Conservation (phyloP, 2,113 vertebrate species). For the Turdus rufiventris region DNA sequence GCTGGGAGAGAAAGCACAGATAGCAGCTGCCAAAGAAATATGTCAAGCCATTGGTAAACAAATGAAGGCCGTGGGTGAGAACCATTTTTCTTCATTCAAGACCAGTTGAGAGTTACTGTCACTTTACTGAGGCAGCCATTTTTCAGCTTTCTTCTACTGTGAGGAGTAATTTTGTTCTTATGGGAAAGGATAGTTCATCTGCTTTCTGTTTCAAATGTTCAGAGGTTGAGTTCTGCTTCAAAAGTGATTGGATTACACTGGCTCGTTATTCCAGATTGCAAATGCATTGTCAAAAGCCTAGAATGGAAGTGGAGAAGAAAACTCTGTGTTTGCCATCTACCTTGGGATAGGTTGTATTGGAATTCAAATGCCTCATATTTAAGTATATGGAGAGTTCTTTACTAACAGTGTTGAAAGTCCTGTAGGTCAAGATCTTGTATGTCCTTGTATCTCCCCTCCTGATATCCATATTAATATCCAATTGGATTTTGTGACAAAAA, state of each 20-base stretch:
- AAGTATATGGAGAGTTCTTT: neutral
- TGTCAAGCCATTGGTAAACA: slow-evolving; percentile 98
- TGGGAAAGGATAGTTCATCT: neutral
- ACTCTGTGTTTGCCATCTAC: neutral
- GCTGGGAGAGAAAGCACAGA: slow-evolving; percentile 96
- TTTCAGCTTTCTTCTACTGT: neutral
- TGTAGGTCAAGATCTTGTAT: neutral
- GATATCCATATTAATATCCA: neutral
- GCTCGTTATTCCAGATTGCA: neutral
- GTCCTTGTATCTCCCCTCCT: neutral
- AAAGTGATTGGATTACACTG: neutral
- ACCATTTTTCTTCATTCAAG: neutral
- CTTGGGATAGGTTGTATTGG: neutral
- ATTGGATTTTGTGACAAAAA: neutral
- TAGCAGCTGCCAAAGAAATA: slow-evolving; percentile 96
- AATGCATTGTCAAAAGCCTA: neutral
- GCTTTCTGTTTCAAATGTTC: neutral
- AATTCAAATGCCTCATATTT: neutral
- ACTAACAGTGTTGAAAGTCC: neutral
- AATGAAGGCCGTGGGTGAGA: slow-evolving; percentile 98
- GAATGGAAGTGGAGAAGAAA: neutral
- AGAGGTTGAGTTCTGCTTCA: neutral
- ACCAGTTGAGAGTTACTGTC: neutral
- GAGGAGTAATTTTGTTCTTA: neutral
- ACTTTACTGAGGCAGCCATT: neutral